Evolutionary conservation across 1,140 invertebrate species (phyloP), one percentile per base, ranked within the genome.

Genomic region (Babylonia areolata): DNA sequence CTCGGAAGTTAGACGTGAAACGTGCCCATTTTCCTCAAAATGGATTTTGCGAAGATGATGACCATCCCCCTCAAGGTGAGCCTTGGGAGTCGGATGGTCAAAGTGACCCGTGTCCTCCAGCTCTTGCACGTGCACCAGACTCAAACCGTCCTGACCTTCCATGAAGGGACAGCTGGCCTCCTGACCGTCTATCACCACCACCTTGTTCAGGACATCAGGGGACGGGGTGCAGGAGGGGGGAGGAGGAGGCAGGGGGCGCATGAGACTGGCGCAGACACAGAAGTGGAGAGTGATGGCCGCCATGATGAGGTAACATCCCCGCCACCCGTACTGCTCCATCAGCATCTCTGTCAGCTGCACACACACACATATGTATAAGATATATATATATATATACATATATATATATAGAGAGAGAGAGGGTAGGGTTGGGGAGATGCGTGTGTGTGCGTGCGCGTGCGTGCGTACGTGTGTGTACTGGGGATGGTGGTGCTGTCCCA

Each of bases 281-380:
- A 98, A 98, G 94, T 98, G 97, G 9, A 99, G 95, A 85, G 98
- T 97, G 73, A 99, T 94, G 1, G 97, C 98, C 23, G 98, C 97
- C 40, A 86, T 71, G 46, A 91, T 87, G 37, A 91, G 64, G 20
- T 98, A 91, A 0, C 97, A 96, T 11, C 93, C 92, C 87, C 96
- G 95, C 97, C 97, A 98, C 3, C 96, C 96, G 51, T 95, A 95
- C 0, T 92, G 87, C 0, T 95, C 92, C 20, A 97, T 95, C 9
- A 98, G 94, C 2, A 90, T 86, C 37, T 95, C 94, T 23, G 96
- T 96, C 35, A 98, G 31, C 78, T 80, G 78, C 2, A 11, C 20
- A 80, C 42, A 80, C 28, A 31, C n/a, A 39, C 33, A 40, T 2
- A 64, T 23, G 28, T 6, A 64, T 23, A 64, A 64, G 5, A 64